Percentiles rank a stretch among this genome's conserved stretches.
phyloP scores from a whole-genome alignment of 2,888 invertebrate species.

The Aphidoletes aphidimyza region DNA sequence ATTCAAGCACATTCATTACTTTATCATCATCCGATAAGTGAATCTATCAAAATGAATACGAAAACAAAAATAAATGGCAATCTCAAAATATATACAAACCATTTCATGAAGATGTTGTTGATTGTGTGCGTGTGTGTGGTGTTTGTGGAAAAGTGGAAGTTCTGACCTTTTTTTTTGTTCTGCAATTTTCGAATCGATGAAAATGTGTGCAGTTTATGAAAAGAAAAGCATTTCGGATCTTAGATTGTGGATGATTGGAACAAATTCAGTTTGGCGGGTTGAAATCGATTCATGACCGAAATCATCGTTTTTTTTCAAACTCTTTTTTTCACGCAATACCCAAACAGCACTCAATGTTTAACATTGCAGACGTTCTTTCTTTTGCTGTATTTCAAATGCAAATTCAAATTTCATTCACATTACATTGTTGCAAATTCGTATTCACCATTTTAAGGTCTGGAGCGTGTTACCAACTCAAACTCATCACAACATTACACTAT shows the following conservation, averaged over 20 bases:
- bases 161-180: neutral
- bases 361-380: neutral
- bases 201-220: constrained; percentile 32
- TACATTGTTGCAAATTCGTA: neutral
- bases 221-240: neutral
- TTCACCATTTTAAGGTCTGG: neutral
- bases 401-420: neutral
- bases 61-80: neutral
- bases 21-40: constrained; percentile 22
- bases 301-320: too few relatives aligned
- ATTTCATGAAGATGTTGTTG: neutral
- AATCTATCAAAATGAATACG: neutral
- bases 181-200: neutral
- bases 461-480: neutral
- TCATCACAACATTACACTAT: neutral
- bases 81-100: neutral
- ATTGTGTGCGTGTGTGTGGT: neutral
- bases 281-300: neutral
- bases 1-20: neutral
- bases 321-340: too few relatives aligned
- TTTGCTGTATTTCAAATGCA: neutral
- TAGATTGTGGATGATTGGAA: neutral
- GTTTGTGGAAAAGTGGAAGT: neutral
- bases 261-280: neutral
- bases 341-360: too few relatives aligned